phyloP scores from a whole-genome alignment of 2,113 vertebrate genomes.

The Aviceda subcristata region DNA sequence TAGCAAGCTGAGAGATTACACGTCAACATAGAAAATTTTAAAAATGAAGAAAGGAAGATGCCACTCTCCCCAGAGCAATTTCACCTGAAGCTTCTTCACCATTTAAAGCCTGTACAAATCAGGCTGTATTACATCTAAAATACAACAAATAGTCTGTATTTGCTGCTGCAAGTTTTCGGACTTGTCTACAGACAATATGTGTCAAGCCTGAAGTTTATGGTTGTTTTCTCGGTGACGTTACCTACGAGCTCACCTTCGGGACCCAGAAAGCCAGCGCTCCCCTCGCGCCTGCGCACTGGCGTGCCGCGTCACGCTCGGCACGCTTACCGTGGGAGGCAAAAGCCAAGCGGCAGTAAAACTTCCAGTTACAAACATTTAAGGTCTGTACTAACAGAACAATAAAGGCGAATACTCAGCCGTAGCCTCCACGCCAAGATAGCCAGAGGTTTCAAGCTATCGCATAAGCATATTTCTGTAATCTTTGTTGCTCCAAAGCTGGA shows the following conservation, averaged over 20 bases:
- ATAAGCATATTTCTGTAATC: constrained; percentile 32
- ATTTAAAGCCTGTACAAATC: not conserved
- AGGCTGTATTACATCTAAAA: not conserved
- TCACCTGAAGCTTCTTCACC: not conserved
- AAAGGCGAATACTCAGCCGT: not conserved
- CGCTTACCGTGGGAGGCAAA: not conserved
- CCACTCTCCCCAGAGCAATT: not conserved
- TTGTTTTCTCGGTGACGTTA: not conserved
- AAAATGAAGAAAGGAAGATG: not conserved
- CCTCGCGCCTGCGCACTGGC: not conserved
- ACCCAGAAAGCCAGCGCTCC: not conserved
- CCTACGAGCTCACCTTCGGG: not conserved
- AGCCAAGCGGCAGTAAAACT: not conserved
- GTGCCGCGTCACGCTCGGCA: not conserved
- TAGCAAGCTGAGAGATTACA: not conserved
- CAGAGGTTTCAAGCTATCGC: not conserved
- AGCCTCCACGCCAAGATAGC: not conserved
- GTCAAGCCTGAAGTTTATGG: not conserved
- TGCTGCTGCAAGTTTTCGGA: not conserved
- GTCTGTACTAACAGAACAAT: not conserved
- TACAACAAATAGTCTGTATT: not conserved
- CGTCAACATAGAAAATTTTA: not conserved
- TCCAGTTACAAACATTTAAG: not conserved
- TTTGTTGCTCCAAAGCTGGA: not conserved
- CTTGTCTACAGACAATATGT: not conserved